Percentiles rank a stretch among this genome's conserved stretches.
These are phyloP conservation scores for Notarius lentiginosus DNA, from an alignment of 2,113 vertebrate species.

Conservation along the genomic window DNA sequence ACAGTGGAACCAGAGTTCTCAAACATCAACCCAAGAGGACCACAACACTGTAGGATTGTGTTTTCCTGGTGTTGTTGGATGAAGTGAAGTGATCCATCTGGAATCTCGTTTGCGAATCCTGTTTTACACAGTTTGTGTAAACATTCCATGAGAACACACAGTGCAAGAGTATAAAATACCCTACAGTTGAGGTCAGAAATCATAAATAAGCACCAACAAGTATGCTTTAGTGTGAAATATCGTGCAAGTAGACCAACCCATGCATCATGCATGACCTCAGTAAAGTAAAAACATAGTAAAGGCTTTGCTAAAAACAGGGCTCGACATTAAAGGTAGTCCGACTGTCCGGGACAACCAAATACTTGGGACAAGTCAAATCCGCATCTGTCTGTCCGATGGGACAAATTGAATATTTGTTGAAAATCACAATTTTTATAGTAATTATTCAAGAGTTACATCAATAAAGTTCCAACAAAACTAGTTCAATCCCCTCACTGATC, in stretches of 20 bases:
- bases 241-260: constrained; percentile 1
- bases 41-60: not conserved
- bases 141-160: constrained; percentile 14
- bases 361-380: too few relatives aligned
- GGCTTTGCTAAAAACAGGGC: not conserved
- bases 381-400: too few relatives aligned
- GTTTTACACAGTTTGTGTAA: not conserved
- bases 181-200: constrained; percentile 31
- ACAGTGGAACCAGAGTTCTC: not conserved
- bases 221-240: constrained; percentile 20
- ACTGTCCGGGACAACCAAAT: too few relatives aligned
- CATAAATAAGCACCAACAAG: constrained; percentile 35
- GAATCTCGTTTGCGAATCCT: not conserved
- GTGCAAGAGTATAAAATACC: constrained; percentile 23
- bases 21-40: not conserved
- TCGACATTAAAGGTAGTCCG: too few relatives aligned
- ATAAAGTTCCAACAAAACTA: too few relatives aligned
- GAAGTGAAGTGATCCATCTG: not conserved
- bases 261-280: constrained; percentile 25
- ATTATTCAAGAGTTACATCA: too few relatives aligned
- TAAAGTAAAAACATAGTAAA: not conserved
- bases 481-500: too few relatives aligned
- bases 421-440: too few relatives aligned
- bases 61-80: not conserved
- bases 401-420: too few relatives aligned